Base-by-base conservation (phyloP, 2,113 vertebrate genomes). In the Chloropsis hardwickii region DNA sequence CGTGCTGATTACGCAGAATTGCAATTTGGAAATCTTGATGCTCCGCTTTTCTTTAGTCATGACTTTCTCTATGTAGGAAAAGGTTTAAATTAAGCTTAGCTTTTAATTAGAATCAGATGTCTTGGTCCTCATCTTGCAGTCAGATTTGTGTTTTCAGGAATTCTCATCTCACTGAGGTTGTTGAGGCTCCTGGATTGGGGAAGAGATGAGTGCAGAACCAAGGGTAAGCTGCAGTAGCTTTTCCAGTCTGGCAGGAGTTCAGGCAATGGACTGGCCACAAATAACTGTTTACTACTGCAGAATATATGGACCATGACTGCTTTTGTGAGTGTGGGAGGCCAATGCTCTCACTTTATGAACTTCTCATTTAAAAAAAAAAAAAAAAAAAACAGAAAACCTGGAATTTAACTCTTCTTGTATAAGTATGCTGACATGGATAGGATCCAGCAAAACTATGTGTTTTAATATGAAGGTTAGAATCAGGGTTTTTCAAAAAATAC, bases 391-490 rank as follows among this genome's bases (percentile, higher is more conserved):
- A 45, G 2, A 31, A 80, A 92, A 45, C 18, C 67, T 50, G 72
- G 51, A 66, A 60, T 77, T 73, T 61, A 86, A 58, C 82, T 92
- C 77, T 94, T 83, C 19, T 6, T 73, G 11, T 84, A 7, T 62
- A 79, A 81, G 47, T 95, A 64, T 82, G 31, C 66, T 95, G 94
- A 92, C 93, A 74, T 86, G 73, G 83, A 81, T 95, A 73, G 66
- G 71, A 88, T 82, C 91, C 85, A 62, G 62, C 0, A 0, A 65
- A 95, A 77, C 74, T 69, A 25, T 31, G 6, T 81, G 57, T 95
- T 93, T 86, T 74, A 81, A 51, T 87, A 40, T 42, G 78, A 86
- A 94, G 74, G 64, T 91, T 81, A 95, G 92, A 94, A 95, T 90
- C 60, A 90, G 51, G 45, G 13, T 69, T 88, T 88, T 89, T 74